These are phyloP conservation scores for Holothuria leucospilota DNA, from an alignment of 53 echinoderm and acorn worm species.

Conservation along the genomic window DNA sequence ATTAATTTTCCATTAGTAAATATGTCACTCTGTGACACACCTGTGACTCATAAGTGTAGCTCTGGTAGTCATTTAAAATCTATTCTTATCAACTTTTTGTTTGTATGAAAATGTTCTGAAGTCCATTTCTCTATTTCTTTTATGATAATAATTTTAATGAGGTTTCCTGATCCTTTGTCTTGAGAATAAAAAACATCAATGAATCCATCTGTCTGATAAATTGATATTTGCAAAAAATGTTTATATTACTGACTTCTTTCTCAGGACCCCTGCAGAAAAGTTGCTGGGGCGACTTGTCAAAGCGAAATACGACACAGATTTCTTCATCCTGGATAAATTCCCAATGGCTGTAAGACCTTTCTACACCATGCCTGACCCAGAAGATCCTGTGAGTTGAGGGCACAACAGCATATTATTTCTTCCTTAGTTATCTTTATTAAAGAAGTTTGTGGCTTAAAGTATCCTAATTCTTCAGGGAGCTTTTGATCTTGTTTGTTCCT, in stretches of 20 bases:
- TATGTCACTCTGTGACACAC: no score
- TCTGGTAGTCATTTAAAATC: no score
- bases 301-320: conserved; percentile 98
- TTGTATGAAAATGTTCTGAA: no score
- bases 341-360: conserved; percentile 92
- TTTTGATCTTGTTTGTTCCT: no score
- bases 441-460: no score
- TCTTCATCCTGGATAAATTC: conserved; percentile 96
- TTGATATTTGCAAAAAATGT: background rate
- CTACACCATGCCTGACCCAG: conserved; percentile 99
- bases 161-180: no score
- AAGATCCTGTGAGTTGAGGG: conserved; percentile 80
- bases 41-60: no score
- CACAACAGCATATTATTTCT: background rate
- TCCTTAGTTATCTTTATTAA: background rate
- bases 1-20: no score
- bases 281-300: conserved; percentile 87
- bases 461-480: no score
- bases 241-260: background rate
- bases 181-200: background rate
- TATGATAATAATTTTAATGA: no score
- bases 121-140: no score
- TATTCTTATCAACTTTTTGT: no score
- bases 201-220: background rate
- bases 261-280: conserved; percentile 92